Evolutionary conservation across 2,888 invertebrate species (phyloP).

Genomic region (Caenorhabditis angaria): DNA sequence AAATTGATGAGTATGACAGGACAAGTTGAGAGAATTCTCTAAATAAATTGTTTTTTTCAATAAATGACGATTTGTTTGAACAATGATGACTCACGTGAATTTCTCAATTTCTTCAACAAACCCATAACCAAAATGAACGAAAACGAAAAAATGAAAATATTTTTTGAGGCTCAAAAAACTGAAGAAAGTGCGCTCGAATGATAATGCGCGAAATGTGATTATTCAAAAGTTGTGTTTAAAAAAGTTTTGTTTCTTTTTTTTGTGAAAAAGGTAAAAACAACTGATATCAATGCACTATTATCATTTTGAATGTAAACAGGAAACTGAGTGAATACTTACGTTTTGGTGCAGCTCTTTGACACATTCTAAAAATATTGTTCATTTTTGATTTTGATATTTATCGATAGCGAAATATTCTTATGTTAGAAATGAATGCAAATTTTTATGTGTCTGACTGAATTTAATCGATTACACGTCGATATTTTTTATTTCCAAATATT

Average conservation of each 20-base stretch:
- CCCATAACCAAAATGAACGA: not conserved
- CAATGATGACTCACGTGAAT: not conserved
- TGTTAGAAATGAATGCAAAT: slow-evolving; percentile 1
- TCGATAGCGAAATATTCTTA: not conserved
- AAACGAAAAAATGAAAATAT: not conserved
- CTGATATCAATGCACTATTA: too few species aligned
- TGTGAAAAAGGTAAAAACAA: not conserved
- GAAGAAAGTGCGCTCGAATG: not conserved
- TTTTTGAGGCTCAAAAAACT: not conserved
- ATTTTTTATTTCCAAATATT: too few species aligned
- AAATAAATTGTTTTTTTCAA: not conserved
- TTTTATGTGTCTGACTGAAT: not conserved
- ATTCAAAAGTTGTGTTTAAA: not conserved
- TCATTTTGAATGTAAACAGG: too few species aligned
- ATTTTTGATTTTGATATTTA: not conserved
- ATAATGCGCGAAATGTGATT: not conserved
- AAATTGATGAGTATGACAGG: too few species aligned
- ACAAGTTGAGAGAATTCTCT: too few species aligned
- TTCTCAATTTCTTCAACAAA: not conserved
- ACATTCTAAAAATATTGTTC: not conserved
- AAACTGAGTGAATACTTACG: not conserved
- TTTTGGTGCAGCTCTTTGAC: not conserved
- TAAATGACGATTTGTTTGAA: not conserved
- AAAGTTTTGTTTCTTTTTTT: not conserved
- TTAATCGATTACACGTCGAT: not conserved